phyloP scores from a whole-genome alignment of 2,888 invertebrate genomes.

The Cordilura impudica region DNA sequence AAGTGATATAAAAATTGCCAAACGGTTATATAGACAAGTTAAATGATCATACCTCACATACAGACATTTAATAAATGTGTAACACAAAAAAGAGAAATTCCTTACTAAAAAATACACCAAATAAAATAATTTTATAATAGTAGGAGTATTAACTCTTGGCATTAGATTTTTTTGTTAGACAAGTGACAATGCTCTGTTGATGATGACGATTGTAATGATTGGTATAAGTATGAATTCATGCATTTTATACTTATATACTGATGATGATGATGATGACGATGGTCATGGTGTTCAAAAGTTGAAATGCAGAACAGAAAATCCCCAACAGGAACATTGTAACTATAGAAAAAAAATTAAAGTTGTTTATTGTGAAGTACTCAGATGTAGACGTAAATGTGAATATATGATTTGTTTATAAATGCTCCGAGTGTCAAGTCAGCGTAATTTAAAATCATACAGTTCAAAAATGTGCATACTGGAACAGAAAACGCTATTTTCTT shows the following conservation, averaged over 20 bases:
- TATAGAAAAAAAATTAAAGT: conserved; percentile 9
- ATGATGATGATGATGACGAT: conserved; percentile 21
- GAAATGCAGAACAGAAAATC: conserved; percentile 6
- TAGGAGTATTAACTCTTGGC: conserved; percentile 54
- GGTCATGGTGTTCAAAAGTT: conserved; percentile 25
- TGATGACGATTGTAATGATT: conserved; percentile 23
- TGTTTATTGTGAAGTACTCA: conserved; percentile 28
- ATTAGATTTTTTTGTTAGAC: conserved; percentile 46
- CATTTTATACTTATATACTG: too few species aligned
- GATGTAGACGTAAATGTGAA: background rate
- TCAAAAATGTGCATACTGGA: conserved; percentile 17
- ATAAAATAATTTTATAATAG: conserved; percentile 35
- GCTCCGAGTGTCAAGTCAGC: conserved; percentile 60
- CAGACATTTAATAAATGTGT: conserved; percentile 27
- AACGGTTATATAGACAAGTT: conserved; percentile 47
- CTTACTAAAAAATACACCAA: background rate
- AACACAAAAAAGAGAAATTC: conserved; percentile 24
- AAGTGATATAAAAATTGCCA: conserved; percentile 57
- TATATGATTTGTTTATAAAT: conserved; percentile 52
- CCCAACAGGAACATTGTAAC: conserved; percentile 57
- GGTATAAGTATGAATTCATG: conserved; percentile 39
- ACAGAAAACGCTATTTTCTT: background rate
- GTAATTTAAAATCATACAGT: conserved; percentile 58
- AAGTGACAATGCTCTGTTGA: conserved; percentile 40
- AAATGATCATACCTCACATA: conserved; percentile 57